A percentile compares a stretch with the other conserved stretches of the same genome.
phyloP scores from a whole-genome alignment of 2,888 invertebrate genomes.

The Cloeon dipterum region DNA sequence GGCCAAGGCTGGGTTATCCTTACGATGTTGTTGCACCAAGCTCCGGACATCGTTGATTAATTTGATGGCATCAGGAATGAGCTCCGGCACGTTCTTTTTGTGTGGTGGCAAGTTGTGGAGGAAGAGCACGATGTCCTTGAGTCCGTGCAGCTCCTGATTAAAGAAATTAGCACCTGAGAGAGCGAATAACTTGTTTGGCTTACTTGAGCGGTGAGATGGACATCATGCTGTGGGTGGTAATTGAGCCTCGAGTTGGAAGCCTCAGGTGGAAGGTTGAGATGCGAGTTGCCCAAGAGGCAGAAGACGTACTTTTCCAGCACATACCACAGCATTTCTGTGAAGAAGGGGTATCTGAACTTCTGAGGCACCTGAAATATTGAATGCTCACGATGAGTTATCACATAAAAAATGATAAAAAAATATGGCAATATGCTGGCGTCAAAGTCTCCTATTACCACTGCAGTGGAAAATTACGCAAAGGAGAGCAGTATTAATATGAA shows the following conservation, averaged over 20 bases:
- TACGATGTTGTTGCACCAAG: slow-evolving; percentile 67
- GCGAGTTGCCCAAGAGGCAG: slow-evolving; percentile 61
- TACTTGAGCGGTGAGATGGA: slow-evolving; percentile 58
- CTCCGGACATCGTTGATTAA: slow-evolving; percentile 74
- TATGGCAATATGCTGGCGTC: too few species aligned
- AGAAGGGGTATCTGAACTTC: slow-evolving; percentile 95
- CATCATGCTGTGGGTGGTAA: slow-evolving; percentile 24
- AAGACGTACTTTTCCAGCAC: slow-evolving; percentile 81
- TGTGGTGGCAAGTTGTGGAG: slow-evolving; percentile 70
- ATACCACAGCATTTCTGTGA: slow-evolving; percentile 96
- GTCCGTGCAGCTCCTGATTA: slow-evolving; percentile 24
- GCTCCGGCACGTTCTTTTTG: slow-evolving; percentile 77
- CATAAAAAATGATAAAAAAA: too few species aligned
- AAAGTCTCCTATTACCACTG: too few species aligned
- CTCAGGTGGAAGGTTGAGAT: slow-evolving; percentile 26
- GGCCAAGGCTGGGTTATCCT: slow-evolving; percentile 63
- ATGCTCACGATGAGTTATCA: too few species aligned
- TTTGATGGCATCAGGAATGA: slow-evolving; percentile 71
- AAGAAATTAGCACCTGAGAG: too few species aligned
- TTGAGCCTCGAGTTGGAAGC: slow-evolving; percentile 10
- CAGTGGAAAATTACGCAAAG: too few species aligned
- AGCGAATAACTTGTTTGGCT: slow-evolving; percentile 29
- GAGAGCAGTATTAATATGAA: too few species aligned
- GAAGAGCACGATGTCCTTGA: slow-evolving; percentile 66
- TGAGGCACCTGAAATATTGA: slow-evolving; percentile 63